Evolutionary conservation across 2,797 vertebrate species (phyloP).

Genomic region (Coendou prehensilis): DNA sequence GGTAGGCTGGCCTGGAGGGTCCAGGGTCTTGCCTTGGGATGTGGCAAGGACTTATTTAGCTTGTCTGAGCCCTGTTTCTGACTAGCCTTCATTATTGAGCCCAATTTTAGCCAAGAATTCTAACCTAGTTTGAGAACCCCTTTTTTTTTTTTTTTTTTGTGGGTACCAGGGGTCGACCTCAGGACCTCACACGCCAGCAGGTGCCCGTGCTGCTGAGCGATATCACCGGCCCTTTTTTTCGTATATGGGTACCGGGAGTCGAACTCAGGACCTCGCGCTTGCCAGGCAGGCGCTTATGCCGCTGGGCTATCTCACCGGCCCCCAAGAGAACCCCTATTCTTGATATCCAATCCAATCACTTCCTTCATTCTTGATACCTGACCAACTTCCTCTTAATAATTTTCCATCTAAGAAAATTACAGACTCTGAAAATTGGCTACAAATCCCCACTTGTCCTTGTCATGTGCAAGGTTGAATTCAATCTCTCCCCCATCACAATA

Average conservation of each 20-base stretch:
- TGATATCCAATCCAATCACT: background rate
- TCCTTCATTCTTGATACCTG: background rate
- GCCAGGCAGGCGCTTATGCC: no score
- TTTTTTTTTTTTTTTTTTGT: no score
- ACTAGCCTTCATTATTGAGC: background rate
- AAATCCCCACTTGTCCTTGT: background rate
- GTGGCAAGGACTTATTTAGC: background rate
- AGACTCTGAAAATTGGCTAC: background rate
- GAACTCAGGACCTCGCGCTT: no score
- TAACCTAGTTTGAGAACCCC: background rate
- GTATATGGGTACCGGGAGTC: no score
- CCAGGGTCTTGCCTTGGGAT: background rate
- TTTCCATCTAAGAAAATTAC: background rate
- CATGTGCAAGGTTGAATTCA: background rate
- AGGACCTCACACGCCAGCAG: no score
- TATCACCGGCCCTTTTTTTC: no score
- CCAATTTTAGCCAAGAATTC: background rate
- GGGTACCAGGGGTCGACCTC: no score
- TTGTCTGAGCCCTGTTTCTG: background rate
- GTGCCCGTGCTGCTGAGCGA: no score
- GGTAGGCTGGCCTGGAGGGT: background rate
- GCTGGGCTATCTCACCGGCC: no score
- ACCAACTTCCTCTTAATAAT: background rate
- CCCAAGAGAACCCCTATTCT: background rate
- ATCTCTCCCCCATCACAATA: background rate